Percentiles rank a stretch among this genome's conserved stretches.
These are phyloP conservation scores for Coptotermes formosanus DNA, from an alignment of 1,140 invertebrate species.

Conservation along the genomic window DNA sequence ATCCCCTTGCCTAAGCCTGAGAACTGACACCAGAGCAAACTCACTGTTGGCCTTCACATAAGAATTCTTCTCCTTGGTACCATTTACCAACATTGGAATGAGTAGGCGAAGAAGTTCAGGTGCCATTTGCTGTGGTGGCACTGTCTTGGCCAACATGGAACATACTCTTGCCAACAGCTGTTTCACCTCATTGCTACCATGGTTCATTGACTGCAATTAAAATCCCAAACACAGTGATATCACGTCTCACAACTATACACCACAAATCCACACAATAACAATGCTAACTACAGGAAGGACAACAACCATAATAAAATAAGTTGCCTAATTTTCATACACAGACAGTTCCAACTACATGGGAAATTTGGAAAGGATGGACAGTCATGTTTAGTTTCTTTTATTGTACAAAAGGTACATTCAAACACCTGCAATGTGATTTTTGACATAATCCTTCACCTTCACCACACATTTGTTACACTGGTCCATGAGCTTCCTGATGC, in stretches of 20 bases:
- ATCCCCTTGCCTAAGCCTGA: slow-evolving; percentile 76
- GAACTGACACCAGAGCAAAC: slow-evolving; percentile 80
- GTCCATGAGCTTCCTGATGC: too few species aligned
- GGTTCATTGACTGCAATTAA: slow-evolving; percentile 81
- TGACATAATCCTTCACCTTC: too few species aligned
- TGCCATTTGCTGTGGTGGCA: slow-evolving; percentile 59
- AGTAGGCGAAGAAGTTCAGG: slow-evolving; percentile 74
- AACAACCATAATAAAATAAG: too few species aligned
- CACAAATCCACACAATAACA: background rate
- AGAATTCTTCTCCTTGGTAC: slow-evolving; percentile 96
- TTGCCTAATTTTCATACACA: too few species aligned
- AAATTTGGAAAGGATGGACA: too few species aligned
- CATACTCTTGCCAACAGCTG: slow-evolving; percentile 83
- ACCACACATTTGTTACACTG: too few species aligned
- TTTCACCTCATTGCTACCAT: slow-evolving; percentile 91
- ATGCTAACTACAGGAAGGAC: too few species aligned
- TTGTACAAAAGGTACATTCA: too few species aligned
- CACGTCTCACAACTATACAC: background rate
- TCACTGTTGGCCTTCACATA: slow-evolving; percentile 93
- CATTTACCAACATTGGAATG: slow-evolving; percentile 90
- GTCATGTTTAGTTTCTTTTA: too few species aligned
- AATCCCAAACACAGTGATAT: background rate
- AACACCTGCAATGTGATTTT: too few species aligned
- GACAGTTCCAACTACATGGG: too few species aligned
- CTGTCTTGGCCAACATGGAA: slow-evolving; percentile 65